A percentile compares a stretch with the other conserved stretches of the same genome.
phyloP scores from a whole-genome alignment of 2,888 invertebrate genomes.

The Stratiomys singularior region DNA sequence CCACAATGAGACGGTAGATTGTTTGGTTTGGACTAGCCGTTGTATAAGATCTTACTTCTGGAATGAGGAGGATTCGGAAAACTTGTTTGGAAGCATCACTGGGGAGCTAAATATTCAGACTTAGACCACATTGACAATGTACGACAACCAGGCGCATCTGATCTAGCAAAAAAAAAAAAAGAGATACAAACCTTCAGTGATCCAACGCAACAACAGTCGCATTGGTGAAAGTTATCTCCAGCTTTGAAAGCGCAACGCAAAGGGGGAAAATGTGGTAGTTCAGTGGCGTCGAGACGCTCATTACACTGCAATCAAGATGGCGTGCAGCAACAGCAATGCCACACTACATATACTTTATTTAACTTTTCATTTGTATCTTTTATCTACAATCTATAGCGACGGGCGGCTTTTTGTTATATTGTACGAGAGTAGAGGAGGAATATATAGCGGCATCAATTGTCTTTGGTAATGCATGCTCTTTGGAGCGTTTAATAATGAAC shows the following conservation, averaged over 20 bases:
- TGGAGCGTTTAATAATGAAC: not conserved
- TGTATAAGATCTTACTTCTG: not conserved
- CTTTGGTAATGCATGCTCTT: not conserved
- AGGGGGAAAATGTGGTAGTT: not conserved
- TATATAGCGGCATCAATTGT: not conserved
- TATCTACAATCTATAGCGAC: not conserved
- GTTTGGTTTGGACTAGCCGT: not conserved
- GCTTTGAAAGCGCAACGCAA: not conserved
- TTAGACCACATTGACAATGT: not conserved
- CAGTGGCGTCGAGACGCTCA: conserved; percentile 20
- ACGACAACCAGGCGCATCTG: not conserved
- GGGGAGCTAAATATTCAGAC: not conserved
- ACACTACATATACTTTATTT: not conserved
- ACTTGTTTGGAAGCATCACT: not conserved
- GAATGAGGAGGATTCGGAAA: not conserved
- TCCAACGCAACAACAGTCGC: not conserved
- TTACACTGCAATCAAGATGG: conserved; percentile 26
- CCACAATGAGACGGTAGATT: not conserved
- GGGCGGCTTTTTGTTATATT: too few species aligned
- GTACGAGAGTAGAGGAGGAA: not conserved
- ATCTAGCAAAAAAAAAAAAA: too few species aligned
- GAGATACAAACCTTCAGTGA: too few species aligned
- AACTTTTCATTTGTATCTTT: not conserved
- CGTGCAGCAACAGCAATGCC: not conserved
- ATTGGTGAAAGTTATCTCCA: not conserved